Percentiles rank a stretch among this genome's conserved stretches.
phyloP scores from a whole-genome alignment of 2,888 invertebrate species.

The Boloria euphrosyne region DNA sequence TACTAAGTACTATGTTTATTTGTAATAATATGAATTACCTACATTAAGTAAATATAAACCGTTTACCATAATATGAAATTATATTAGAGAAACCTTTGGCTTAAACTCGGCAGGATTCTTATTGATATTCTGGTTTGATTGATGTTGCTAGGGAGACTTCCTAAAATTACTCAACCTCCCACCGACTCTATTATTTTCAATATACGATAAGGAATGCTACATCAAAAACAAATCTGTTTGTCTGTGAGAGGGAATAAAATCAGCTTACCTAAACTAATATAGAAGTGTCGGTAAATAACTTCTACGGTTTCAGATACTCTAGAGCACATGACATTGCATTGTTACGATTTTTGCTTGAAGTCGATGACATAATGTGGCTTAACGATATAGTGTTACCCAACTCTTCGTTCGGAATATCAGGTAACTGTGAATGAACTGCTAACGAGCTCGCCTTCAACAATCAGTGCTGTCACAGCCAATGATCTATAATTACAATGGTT shows the following conservation, averaged over 20 bases:
- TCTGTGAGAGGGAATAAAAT: conserved; percentile 28
- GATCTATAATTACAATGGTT: conserved; percentile 40
- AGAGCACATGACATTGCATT: conserved; percentile 72
- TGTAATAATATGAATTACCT: no score
- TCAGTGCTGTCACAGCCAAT: conserved; percentile 39
- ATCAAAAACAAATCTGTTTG: conserved; percentile 37
- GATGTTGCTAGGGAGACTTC: not conserved
- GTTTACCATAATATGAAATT: no score
- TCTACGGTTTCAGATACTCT: conserved; percentile 61
- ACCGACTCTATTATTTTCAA: conserved; percentile 18
- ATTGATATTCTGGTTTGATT: conserved; percentile 4
- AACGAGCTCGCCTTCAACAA: conserved; percentile 37
- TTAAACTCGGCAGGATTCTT: not conserved
- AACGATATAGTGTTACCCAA: conserved; percentile 56
- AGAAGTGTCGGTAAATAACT: conserved; percentile 29
- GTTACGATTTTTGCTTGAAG: conserved; percentile 55
- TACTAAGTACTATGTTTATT: no score
- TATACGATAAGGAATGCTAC: conserved; percentile 14
- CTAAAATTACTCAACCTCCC: conserved; percentile 2
- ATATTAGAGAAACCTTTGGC: not conserved
- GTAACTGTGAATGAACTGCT: conserved; percentile 51
- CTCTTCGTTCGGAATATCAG: conserved; percentile 68
- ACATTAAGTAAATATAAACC: no score
- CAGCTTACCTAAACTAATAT: conserved; percentile 29
- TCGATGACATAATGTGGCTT: conserved; percentile 54